A percentile compares a stretch with the other conserved stretches of the same genome.
Evolutionary conservation across 2,888 invertebrate species (phyloP).

Genomic region (Pheosia gnoma): DNA sequence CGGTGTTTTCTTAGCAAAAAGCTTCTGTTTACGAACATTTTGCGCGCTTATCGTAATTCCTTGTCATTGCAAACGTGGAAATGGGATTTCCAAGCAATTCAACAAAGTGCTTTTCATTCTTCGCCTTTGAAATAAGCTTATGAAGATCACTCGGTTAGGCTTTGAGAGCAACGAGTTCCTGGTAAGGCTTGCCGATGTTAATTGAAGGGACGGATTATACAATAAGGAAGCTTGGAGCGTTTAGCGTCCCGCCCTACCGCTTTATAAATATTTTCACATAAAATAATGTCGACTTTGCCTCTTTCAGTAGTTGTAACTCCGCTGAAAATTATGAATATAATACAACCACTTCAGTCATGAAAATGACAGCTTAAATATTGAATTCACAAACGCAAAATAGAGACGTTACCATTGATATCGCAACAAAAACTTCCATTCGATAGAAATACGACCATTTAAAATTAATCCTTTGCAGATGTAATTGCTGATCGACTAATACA

Average conservation of each 20-base stretch:
- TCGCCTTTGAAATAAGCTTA: conserved; percentile 26
- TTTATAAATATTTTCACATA: background rate
- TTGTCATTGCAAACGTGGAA: conserved; percentile 23
- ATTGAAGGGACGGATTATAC: conserved; percentile 8
- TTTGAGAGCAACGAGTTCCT: conserved; percentile 15
- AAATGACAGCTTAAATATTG: too few species aligned
- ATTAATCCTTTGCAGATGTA: conserved; percentile 7
- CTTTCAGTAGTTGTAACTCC: background rate
- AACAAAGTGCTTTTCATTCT: conserved; percentile 32
- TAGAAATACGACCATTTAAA: background rate
- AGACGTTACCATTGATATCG: too few species aligned
- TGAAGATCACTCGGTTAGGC: conserved; percentile 27
- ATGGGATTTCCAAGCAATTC: conserved; percentile 33
- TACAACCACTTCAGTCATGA: too few species aligned
- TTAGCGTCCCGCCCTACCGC: background rate
- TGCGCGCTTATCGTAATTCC: conserved; percentile 21
- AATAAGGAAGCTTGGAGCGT: background rate
- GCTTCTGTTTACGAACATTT: conserved; percentile 16
- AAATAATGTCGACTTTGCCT: background rate
- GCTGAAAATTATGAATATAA: too few species aligned
- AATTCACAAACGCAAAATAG: too few species aligned
- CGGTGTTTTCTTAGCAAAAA: conserved; percentile 1
- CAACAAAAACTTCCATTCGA: background rate
- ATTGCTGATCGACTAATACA: conserved; percentile 7
- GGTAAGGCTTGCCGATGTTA: conserved; percentile 13